Percentiles rank a stretch among this genome's conserved stretches.
Conservation (phyloP, 1,140 invertebrate genomes). For the Penaeus japonicus region DNA sequence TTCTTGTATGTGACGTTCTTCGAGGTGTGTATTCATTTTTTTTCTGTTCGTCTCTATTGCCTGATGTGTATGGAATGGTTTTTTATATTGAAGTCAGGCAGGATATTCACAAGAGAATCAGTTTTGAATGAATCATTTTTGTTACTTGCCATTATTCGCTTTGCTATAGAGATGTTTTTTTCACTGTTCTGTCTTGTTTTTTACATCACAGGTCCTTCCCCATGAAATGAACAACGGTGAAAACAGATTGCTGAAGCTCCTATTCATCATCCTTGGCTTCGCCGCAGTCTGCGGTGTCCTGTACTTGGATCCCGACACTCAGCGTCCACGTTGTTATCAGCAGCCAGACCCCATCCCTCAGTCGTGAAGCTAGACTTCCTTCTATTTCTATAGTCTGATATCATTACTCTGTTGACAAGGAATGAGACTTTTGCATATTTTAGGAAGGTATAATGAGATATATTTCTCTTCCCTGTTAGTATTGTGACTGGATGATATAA, state of each 20-base stretch:
- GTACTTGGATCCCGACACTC: conserved; percentile 59
- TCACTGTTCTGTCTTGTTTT: not conserved
- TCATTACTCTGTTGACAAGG: too few relatives aligned
- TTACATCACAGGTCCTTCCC: conserved; percentile 72
- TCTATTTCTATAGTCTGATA: too few relatives aligned
- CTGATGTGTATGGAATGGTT: not conserved
- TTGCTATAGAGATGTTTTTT: not conserved
- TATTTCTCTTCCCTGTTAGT: too few relatives aligned
- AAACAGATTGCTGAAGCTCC: conserved; percentile 66
- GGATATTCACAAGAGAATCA: not conserved
- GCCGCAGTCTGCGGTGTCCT: conserved; percentile 63
- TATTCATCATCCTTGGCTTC: conserved; percentile 69
- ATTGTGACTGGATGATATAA: too few relatives aligned
- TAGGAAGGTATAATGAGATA: too few relatives aligned
- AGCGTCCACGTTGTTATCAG: conserved; percentile 32
- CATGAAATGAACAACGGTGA: conserved; percentile 70
- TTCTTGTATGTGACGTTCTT: conserved; percentile 92
- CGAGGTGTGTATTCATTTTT: conserved; percentile 67
- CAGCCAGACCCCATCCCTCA: not conserved
- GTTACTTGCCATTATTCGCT: not conserved
- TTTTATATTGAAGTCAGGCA: too few relatives aligned
- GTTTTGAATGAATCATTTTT: not conserved
- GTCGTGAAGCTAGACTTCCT: conserved; percentile 10
- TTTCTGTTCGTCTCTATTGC: not conserved
- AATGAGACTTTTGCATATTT: too few relatives aligned